Evolutionary conservation across 2,888 invertebrate species (phyloP).

Genomic region (Leptopilina syphax): DNA sequence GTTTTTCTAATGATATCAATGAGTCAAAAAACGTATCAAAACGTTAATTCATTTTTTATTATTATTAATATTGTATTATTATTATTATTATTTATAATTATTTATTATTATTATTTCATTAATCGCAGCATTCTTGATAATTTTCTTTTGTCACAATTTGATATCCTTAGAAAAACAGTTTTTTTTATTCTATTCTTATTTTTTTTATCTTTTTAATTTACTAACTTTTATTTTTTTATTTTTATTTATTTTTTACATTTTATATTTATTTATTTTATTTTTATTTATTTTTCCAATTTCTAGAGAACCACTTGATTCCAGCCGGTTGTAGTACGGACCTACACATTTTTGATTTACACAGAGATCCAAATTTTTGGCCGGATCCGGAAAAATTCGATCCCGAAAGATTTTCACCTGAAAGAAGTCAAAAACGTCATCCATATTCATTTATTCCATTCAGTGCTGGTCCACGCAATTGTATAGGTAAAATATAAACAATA

Average conservation of each 20-base stretch:
- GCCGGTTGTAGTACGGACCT: conserved; percentile 78
- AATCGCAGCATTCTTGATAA: no score
- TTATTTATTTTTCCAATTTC: neutral
- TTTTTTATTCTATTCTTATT: no score
- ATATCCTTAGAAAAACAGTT: no score
- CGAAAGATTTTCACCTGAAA: conserved; percentile 79
- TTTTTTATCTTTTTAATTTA: no score
- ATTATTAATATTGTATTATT: no score
- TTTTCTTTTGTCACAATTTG: neutral
- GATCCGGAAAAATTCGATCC: conserved; percentile 78
- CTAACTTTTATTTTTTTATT: no score
- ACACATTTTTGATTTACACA: conserved; percentile 82
- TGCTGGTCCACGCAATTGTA: conserved; percentile 78
- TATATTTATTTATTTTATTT: no score
- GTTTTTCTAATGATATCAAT: no score
- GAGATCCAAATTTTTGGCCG: conserved; percentile 80
- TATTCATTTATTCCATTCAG: conserved; percentile 80
- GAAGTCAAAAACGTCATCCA: conserved; percentile 77
- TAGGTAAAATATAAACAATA: conserved; percentile 75
- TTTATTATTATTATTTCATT: neutral
- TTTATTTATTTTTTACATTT: no score
- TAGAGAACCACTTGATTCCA: conserved; percentile 78
- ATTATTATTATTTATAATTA: no score
- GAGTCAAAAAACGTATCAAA: no score
- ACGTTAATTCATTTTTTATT: no score